Evolutionary conservation across 2,797 vertebrate species (phyloP).

Genomic region (Parotocinclus haroldoi): DNA sequence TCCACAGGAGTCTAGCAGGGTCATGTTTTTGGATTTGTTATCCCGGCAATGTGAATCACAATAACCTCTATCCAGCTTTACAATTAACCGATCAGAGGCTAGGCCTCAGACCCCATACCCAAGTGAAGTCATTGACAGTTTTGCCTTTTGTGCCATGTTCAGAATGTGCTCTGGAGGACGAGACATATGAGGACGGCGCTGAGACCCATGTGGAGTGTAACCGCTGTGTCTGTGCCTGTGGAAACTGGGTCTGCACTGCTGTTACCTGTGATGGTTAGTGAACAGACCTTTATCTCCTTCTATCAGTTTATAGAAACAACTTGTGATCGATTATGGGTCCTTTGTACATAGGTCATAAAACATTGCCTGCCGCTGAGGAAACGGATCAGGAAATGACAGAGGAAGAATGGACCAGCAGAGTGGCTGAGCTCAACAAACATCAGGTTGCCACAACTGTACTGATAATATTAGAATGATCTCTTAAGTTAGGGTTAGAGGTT

Average conservation of each 20-base stretch:
- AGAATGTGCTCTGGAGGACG: conserved; percentile 92
- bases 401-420: conserved; percentile 80
- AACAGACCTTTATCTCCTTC: neutral
- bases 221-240: conserved; percentile 90
- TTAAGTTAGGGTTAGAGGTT: too few relatives aligned
- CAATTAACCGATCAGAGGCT: too few relatives aligned
- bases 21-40: too few relatives aligned
- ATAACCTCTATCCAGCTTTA: too few relatives aligned
- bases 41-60: too few relatives aligned
- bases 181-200: conserved; percentile 85
- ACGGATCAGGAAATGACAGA: conserved; percentile 75
- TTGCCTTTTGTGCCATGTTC: neutral
- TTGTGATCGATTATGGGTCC: conserved; percentile 9
- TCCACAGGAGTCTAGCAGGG: too few relatives aligned
- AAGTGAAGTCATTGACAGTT: neutral
- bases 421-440: conserved; percentile 80
- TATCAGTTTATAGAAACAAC: neutral
- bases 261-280: conserved; percentile 83
- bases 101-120: neutral
- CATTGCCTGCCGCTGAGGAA: conserved; percentile 54
- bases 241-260: conserved; percentile 94
- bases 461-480: too few relatives aligned
- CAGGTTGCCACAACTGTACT: conserved; percentile 62
- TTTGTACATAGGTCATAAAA: conserved; percentile 55
- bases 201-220: conserved; percentile 90